Percentiles rank a stretch among this genome's conserved stretches.
Evolutionary conservation across 1,140 invertebrate genomes (phyloP).

Genomic region (Bradysia coprophila): DNA sequence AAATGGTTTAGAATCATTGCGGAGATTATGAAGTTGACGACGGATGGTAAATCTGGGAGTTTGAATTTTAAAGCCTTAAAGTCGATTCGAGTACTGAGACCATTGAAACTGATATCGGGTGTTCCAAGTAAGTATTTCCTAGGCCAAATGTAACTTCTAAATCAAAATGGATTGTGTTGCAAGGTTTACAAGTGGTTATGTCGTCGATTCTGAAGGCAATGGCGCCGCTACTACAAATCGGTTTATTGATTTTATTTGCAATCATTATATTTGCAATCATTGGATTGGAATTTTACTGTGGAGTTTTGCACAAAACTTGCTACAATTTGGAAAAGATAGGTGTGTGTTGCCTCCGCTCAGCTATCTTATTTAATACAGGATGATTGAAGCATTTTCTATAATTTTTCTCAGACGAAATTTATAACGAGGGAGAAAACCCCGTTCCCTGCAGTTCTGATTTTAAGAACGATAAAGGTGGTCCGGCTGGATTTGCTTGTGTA

Average conservation of each 20-base stretch:
- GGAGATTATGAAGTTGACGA: constrained; percentile 62
- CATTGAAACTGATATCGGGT: constrained; percentile 99
- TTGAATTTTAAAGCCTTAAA: constrained; percentile 97
- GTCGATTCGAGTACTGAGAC: constrained; percentile 98
- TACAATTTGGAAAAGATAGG: constrained; percentile 89
- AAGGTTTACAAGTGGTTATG: constrained; percentile 99
- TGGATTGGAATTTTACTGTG: constrained; percentile 99
- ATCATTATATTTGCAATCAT: constrained; percentile 99
- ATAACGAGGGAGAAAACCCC: constrained; percentile 68
- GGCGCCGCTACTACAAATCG: constrained; percentile 99
- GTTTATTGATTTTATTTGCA: constrained; percentile 96
- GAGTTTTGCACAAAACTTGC: constrained; percentile 97
- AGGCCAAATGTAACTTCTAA: not conserved
- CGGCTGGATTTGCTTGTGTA: constrained; percentile 69
- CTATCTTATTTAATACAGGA: not conserved
- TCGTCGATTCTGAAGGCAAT: constrained; percentile 99
- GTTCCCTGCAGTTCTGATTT: constrained; percentile 78
- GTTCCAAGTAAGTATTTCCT: constrained; percentile 96
- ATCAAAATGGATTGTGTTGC: constrained; percentile 36
- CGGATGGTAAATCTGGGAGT: constrained; percentile 59
- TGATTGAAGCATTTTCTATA: not conserved
- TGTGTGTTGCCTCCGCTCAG: constrained; percentile 29
- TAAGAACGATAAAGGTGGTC: too few species aligned
- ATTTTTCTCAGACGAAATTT: constrained; percentile 46
- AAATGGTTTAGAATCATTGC: not conserved